Evolutionary conservation across 30 jellyfish, hydroid and myxozoan genomes (phyloP).

Genomic region (Turritopsis dohrnii): DNA sequence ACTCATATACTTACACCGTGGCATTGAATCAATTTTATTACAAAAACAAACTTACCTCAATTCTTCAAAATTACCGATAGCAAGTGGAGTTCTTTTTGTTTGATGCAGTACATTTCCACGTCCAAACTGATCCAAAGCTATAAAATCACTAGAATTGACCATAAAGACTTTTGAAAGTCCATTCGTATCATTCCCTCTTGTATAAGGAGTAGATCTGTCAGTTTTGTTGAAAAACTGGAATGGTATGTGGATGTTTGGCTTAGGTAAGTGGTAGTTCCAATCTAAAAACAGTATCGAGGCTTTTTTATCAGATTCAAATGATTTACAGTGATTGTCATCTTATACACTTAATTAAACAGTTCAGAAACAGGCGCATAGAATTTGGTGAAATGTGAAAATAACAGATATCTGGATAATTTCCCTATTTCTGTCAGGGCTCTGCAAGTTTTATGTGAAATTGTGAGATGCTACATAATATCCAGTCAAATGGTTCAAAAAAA

Average conservation of each 20-base stretch:
- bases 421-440: no score
- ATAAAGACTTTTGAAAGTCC: neutral
- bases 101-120: neutral
- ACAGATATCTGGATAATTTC: no score
- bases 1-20: no score
- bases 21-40: no score
- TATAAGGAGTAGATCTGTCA: slow-evolving; percentile 3
- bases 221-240: neutral
- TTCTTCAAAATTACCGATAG: neutral
- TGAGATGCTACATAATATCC: no score
- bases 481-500: no score
- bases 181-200: neutral
- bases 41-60: no score
- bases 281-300: neutral
- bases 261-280: neutral
- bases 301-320: neutral
- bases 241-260: slow-evolving; percentile 16
- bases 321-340: no score
- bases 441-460: no score
- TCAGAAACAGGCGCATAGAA: no score
- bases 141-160: neutral
- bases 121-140: slow-evolving; percentile 13
- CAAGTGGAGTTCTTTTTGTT: neutral
- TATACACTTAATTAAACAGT: no score
- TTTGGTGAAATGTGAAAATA: no score